phyloP scores from a whole-genome alignment of 2,888 invertebrate genomes.

The Mantis religiosa region DNA sequence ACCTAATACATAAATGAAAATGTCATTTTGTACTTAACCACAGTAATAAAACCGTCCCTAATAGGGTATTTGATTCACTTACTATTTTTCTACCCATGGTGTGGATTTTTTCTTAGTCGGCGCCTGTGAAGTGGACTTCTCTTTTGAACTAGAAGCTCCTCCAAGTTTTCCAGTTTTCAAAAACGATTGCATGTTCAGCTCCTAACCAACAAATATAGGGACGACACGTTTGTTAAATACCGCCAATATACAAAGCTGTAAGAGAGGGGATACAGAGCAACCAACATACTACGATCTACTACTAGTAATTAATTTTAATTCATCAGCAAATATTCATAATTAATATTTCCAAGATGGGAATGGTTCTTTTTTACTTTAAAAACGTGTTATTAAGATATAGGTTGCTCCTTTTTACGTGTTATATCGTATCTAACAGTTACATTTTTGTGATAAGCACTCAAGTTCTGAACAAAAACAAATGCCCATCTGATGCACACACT shows the following conservation, averaged over 20 bases:
- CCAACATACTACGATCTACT: background rate
- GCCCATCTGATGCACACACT: too few species aligned
- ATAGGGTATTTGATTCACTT: conserved; percentile 39
- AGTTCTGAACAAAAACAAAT: too few species aligned
- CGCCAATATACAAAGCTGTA: background rate
- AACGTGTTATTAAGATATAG: too few species aligned
- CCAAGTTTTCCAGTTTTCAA: conserved; percentile 72
- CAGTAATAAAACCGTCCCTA: background rate
- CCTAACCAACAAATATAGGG: background rate
- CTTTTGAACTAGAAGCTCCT: conserved; percentile 45
- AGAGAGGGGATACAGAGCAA: background rate
- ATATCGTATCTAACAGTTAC: too few species aligned
- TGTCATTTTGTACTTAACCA: too few species aligned
- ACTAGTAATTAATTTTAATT: background rate
- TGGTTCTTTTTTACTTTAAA: too few species aligned
- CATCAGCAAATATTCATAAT: too few species aligned
- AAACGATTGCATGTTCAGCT: conserved; percentile 68
- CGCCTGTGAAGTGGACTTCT: conserved; percentile 38
- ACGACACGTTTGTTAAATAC: background rate
- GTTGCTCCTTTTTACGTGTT: too few species aligned
- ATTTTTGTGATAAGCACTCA: too few species aligned
- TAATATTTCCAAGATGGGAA: too few species aligned
- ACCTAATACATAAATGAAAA: too few species aligned
- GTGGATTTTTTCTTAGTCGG: conserved; percentile 45
- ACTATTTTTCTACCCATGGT: conserved; percentile 89